These are phyloP conservation scores for Cottus gobio DNA, from an alignment of 2,113 vertebrate genomes.

Conservation along the genomic window DNA sequence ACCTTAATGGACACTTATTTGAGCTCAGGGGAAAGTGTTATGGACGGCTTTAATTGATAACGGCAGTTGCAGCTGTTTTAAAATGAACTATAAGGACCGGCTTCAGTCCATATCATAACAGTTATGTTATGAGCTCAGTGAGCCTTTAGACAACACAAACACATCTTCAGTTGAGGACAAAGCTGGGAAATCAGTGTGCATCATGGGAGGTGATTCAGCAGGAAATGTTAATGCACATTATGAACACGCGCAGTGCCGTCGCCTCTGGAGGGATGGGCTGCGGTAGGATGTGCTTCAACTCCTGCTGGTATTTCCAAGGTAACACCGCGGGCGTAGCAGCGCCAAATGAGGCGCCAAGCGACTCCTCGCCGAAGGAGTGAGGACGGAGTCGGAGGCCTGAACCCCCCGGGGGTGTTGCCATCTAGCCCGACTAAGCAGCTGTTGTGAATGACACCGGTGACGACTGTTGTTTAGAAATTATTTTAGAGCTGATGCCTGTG, in stretches of 20 bases:
- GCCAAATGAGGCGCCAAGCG: too few relatives aligned
- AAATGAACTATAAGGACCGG: too few relatives aligned
- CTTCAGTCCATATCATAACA: too few relatives aligned
- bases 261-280: background rate
- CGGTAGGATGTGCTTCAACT: background rate
- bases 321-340: too few relatives aligned
- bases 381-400: too few relatives aligned
- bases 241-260: background rate
- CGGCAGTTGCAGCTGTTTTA: background rate
- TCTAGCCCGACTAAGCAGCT: background rate
- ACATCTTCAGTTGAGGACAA: background rate
- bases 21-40: background rate
- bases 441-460: slow-evolving; percentile 6
- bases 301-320: slow-evolving; percentile 26
- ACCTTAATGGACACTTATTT: too few relatives aligned
- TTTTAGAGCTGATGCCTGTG: too few relatives aligned
- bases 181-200: slow-evolving; percentile 18
- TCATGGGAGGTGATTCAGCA: slow-evolving; percentile 34
- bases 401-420: too few relatives aligned
- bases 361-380: too few relatives aligned
- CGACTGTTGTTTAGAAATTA: too few relatives aligned
- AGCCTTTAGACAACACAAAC: background rate
- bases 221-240: slow-evolving; percentile 30
- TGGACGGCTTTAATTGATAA: background rate
- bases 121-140: too few relatives aligned